These are phyloP conservation scores for Circaetus gallicus DNA, from an alignment of 2,113 vertebrate genomes.

Conservation along the genomic window DNA sequence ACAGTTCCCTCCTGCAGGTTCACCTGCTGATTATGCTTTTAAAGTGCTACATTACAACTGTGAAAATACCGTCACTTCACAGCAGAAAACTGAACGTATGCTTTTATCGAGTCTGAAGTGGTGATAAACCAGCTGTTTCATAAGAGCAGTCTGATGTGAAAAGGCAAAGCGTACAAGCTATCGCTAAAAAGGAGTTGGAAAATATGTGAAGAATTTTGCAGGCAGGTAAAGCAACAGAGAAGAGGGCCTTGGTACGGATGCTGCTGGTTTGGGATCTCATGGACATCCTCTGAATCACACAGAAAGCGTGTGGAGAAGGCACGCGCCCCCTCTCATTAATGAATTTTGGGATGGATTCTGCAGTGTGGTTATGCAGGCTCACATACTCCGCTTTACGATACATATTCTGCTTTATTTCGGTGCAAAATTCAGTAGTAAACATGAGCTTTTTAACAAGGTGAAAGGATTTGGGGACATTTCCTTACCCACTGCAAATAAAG, in stretches of 20 bases:
- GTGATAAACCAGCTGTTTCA: background rate
- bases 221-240: background rate
- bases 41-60: background rate
- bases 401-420: background rate
- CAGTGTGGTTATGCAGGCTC: background rate
- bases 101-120: background rate
- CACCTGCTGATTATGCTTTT: background rate
- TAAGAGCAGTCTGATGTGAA: background rate
- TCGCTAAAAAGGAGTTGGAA: background rate
- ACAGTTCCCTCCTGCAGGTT: background rate
- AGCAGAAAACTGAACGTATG: background rate
- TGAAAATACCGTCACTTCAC: background rate
- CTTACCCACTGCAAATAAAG: background rate
- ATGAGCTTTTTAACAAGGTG: background rate
- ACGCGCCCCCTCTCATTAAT: rapidly evolving
- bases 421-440: too few species aligned
- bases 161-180: background rate
- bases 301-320: background rate
- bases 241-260: background rate
- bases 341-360: background rate
- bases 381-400: rapidly evolving
- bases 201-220: background rate
- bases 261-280: background rate
- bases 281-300: background rate
- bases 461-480: background rate